A percentile compares a stretch with the other conserved stretches of the same genome.
Evolutionary conservation across 2,888 invertebrate genomes (phyloP).

Genomic region (Conops quadrifasciatus): DNA sequence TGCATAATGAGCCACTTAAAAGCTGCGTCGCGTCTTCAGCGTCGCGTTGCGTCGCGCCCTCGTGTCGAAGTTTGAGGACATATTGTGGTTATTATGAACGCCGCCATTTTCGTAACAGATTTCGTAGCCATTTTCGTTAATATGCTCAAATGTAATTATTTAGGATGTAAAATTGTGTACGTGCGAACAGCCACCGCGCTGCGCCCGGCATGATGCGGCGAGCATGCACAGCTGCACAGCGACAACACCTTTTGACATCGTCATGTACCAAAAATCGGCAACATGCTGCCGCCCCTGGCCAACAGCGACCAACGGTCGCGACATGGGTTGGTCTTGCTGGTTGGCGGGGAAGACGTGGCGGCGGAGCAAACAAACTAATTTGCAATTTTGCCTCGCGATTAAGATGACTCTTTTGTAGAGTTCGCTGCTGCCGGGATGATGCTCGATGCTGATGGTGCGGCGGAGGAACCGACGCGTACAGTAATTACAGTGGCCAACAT

Average conservation of each 20-base stretch:
- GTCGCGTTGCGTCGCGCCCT: not conserved
- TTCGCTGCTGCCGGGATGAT: constrained; percentile 17
- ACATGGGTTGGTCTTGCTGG: not conserved
- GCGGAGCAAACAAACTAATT: constrained; percentile 44
- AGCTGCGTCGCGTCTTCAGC: not conserved
- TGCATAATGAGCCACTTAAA: constrained; percentile 28
- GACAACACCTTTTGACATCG: constrained; percentile 20
- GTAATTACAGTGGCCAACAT: constrained; percentile 43
- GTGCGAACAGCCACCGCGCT: constrained; percentile 32
- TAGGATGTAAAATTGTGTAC: constrained; percentile 41
- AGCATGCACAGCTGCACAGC: constrained; percentile 10
- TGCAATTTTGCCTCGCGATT: constrained; percentile 42
- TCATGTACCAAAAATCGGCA: constrained; percentile 20
- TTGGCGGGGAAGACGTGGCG: not conserved
- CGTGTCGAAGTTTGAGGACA: constrained; percentile 1
- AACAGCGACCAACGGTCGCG: constrained; percentile 4
- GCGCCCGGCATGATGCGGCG: not conserved
- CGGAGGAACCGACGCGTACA: constrained; percentile 33
- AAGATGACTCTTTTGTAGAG: constrained; percentile 17
- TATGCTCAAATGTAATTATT: constrained; percentile 45
- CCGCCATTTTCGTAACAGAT: constrained; percentile 37
- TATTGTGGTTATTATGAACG: constrained; percentile 6
- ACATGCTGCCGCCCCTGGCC: not conserved
- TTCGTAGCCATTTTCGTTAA: no score
- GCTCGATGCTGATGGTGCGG: not conserved